Conservation (phyloP, 64 coral and sea anemone species). For the Acropora yongei region DNA sequence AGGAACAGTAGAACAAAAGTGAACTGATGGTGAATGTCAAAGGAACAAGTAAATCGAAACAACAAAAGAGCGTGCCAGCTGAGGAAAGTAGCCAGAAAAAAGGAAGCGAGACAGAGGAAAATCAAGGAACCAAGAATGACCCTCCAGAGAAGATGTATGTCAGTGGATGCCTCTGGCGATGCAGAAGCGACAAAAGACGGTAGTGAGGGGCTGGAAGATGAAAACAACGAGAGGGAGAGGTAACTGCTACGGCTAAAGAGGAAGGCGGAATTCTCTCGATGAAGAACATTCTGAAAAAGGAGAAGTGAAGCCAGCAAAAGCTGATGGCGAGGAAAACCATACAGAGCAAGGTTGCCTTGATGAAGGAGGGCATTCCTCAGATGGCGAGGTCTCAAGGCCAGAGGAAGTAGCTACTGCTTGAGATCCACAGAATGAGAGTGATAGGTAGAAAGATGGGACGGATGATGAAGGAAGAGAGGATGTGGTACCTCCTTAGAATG, state of each 20-base stretch:
- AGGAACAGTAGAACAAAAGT: not conserved
- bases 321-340: not conserved
- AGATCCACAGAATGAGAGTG: not conserved
- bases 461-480: not conserved
- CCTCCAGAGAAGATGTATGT: not conserved
- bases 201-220: not conserved
- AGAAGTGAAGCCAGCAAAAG: not conserved
- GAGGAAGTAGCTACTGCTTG: not conserved
- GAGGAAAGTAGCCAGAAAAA: not conserved
- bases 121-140: not conserved
- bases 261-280: not conserved
- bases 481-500: not conserved
- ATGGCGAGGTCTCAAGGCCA: not conserved
- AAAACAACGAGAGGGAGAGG: not conserved
- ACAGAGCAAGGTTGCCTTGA: not conserved
- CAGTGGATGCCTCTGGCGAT: not conserved
- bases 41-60: not conserved
- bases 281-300: conserved; percentile 1
- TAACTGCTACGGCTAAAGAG: not conserved
- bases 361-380: not conserved
- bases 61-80: not conserved
- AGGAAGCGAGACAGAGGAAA: not conserved
- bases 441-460: too few species aligned
- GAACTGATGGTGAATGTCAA: not conserved
- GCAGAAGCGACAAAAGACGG: not conserved